Evolutionary conservation across 2,888 invertebrate species (phyloP), one percentile per base, ranked within the genome.

Genomic region (Osedax frankpressi): DNA sequence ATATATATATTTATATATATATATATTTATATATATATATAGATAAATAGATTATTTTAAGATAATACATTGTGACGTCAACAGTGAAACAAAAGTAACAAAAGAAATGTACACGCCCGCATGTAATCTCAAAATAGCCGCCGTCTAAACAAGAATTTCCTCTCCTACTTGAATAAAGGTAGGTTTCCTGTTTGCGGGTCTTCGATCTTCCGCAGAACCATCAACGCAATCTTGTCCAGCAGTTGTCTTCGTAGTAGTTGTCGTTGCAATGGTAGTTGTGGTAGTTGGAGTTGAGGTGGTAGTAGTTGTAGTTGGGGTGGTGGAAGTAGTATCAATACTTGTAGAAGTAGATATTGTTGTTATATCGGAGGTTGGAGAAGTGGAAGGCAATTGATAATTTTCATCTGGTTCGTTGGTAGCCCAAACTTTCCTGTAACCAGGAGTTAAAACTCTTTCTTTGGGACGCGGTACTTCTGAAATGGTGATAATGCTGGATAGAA

Each of bases 1-100:
- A 65, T 65, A 65, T 65, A 65, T 65, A 65, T 65, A 65, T 65
- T n/a, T 65, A 65, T 65, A 65, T 65, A 65, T 19, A 65, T 65
- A 65, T 65, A 65, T 65, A 65, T 65, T n/a, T 6, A 65, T 65
- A 65, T 65, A 65, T 65, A 65, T 65, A n/a, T 0, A n/a, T 24
- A n/a, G 24, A 14, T 24, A 14, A 14, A 25, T 65, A 25, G 14
- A 24, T n/a, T 19, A 24, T 27, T 0, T 25, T 19, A 65, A 24
- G 14, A 25, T 65, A 6, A 25, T 11, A 26, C 65, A 65, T 27
- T n/a, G 65, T 65, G 65, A 65, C 14, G 24, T 11, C 1, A 65
- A 24, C 24, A 14, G 24, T 27, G n/a, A 59, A 65, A 65, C 24
- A 1, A 25, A n/a, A 65, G 24, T 44, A 44, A 44, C 44, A 44